Base-by-base conservation (phyloP, 1,140 invertebrate species). In the Cheumatopsyche charites region DNA sequence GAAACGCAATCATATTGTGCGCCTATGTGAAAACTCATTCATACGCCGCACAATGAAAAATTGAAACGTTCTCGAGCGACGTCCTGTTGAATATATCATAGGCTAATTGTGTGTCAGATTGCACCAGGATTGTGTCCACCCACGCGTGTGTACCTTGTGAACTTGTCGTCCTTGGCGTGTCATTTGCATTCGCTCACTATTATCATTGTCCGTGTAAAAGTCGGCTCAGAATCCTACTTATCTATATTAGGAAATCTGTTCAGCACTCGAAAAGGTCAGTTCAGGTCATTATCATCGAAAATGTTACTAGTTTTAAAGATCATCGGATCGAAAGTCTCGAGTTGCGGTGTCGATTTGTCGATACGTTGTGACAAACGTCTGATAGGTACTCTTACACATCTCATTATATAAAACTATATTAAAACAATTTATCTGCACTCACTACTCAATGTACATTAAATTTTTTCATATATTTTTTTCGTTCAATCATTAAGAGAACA, bases 71-170 rank as follows among this genome's bases (percentile, higher is more conserved):
- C 21, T 12, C 23, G 1, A 21, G 12, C 21, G 9, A 25, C 55
- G 55, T 58, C 55, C 23, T 26, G 55, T 58, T 58, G 25, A 58
- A 58, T 58, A 58, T 58, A 58, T 58, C 55, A 58, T 23, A 5
- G 29, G 23, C 55, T 58, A 58, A 58, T 58, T 58, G 55, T 58
- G 55, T 58, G 55, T 58, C 55, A 25, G 55, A 58, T 58, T 58
- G 55, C 55, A 26, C 11, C 55, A 58, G 55, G 55, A 58, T 58
- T 58, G 21, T 58, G 55, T 58, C 55, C 55, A 21, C 55, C 55
- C 55, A 58, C 55, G 55, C 23, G 12, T 47, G 4, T n/a, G 15
- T 47, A 47, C 55, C 17, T 12, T 58, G 21, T 58, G 11, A 19
- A 58, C 55, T 26, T 13, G 55, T 26, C 21, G 21, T 58, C 55